Evolutionary conservation across 2,888 invertebrate genomes (phyloP).

Genomic region (Luperina testacea): DNA sequence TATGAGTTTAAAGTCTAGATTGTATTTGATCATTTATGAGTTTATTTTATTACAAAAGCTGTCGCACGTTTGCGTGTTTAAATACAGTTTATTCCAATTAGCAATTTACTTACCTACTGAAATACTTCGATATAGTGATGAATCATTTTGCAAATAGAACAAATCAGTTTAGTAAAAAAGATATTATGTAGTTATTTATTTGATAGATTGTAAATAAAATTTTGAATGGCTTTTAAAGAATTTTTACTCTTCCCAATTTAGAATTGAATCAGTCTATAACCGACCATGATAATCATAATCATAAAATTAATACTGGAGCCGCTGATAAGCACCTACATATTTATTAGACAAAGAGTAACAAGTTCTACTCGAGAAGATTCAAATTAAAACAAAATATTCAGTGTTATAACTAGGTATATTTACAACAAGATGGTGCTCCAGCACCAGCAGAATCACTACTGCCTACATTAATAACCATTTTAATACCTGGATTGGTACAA

Average conservation of each 20-base stretch:
- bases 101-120: not conserved
- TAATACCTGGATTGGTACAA: too few species aligned
- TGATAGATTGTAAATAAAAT: too few species aligned
- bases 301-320: not conserved
- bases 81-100: too few species aligned
- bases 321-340: not conserved
- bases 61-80: not conserved
- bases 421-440: too few species aligned
- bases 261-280: not conserved
- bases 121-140: not conserved
- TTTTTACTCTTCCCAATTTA: not conserved
- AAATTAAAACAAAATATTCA: constrained; percentile 8
- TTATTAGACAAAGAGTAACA: too few species aligned
- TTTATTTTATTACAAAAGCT: constrained; percentile 3
- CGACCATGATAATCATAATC: not conserved
- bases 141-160: not conserved
- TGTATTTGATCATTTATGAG: not conserved
- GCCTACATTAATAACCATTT: too few species aligned
- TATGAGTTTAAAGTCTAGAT: constrained; percentile 15
- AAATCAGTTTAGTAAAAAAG: not conserved
- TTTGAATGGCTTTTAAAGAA: not conserved
- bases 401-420: constrained; percentile 13
- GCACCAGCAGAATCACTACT: too few species aligned
- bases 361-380: not conserved
- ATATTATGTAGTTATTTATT: too few species aligned